Conservation (phyloP, 1,140 invertebrate genomes). For the Marisa cornuarietis region DNA sequence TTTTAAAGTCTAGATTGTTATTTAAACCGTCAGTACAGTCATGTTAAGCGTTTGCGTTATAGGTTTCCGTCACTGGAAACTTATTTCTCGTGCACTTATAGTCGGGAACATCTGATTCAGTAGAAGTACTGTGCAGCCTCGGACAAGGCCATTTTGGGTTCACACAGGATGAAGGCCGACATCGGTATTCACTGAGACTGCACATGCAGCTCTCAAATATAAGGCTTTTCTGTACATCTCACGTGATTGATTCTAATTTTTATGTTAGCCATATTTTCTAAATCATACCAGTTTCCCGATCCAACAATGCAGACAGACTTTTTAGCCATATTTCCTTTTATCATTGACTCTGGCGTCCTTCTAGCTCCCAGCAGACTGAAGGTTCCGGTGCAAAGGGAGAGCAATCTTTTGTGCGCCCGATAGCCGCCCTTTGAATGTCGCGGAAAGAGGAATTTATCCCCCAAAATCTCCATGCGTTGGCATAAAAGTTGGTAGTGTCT, state of each 20-base stretch:
- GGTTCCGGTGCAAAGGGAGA: background rate
- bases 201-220: no score
- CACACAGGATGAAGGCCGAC: background rate
- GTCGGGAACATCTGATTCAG: background rate
- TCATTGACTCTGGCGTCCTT: background rate
- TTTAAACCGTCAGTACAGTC: no score
- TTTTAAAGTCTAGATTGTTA: no score
- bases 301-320: slow-evolving; percentile 85
- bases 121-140: background rate
- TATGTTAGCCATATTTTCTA: background rate
- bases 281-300: slow-evolving; percentile 91
- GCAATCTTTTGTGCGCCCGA: no score
- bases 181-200: background rate
- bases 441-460: no score
- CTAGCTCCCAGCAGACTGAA: background rate
- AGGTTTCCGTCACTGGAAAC: no score
- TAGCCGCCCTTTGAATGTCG: no score
- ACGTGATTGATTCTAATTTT: background rate
- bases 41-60: no score
- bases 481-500: no score
- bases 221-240: background rate
- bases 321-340: slow-evolving; percentile 29
- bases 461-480: no score
- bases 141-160: background rate
- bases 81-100: background rate